These are phyloP conservation scores for Saguinus midas DNA, from an alignment of 2,113 vertebrate species.

Conservation along the genomic window DNA sequence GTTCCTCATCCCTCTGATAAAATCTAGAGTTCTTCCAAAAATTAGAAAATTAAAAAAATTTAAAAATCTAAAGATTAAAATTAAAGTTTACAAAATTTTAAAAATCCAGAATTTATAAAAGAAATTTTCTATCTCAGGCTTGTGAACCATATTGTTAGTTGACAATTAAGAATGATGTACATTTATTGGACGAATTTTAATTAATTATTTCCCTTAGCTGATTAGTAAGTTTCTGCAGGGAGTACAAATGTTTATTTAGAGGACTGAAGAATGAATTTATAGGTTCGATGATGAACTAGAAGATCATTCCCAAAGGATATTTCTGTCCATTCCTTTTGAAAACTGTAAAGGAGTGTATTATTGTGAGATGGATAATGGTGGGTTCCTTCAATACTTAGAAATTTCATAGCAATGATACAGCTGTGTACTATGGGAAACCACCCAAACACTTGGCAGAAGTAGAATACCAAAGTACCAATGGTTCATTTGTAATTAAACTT, in stretches of 20 bases:
- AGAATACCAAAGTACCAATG: constrained; percentile 68
- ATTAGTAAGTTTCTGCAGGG: constrained; percentile 50
- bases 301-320: constrained; percentile 24
- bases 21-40: background rate
- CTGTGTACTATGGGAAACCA: constrained; percentile 73
- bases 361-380: constrained; percentile 47
- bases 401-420: constrained; percentile 70
- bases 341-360: constrained; percentile 31
- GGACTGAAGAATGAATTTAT: constrained; percentile 40
- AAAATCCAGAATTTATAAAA: constrained; percentile 60
- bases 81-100: constrained; percentile 39
- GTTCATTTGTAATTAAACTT: constrained; percentile 76
- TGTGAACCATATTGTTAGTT: constrained; percentile 64
- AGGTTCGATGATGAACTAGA: constrained; percentile 42
- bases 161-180: constrained; percentile 68
- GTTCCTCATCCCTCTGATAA: background rate
- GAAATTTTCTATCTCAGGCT: constrained; percentile 52
- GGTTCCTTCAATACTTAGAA: constrained; percentile 54
- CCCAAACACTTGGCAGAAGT: constrained; percentile 74
- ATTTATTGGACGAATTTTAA: constrained; percentile 62
- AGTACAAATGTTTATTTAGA: constrained; percentile 53
- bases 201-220: constrained; percentile 70
- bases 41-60: background rate
- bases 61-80: constrained; percentile 53
- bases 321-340: constrained; percentile 3